These are phyloP conservation scores for Berghia stephanieae DNA, from an alignment of 1,140 invertebrate genomes.

Conservation along the genomic window DNA sequence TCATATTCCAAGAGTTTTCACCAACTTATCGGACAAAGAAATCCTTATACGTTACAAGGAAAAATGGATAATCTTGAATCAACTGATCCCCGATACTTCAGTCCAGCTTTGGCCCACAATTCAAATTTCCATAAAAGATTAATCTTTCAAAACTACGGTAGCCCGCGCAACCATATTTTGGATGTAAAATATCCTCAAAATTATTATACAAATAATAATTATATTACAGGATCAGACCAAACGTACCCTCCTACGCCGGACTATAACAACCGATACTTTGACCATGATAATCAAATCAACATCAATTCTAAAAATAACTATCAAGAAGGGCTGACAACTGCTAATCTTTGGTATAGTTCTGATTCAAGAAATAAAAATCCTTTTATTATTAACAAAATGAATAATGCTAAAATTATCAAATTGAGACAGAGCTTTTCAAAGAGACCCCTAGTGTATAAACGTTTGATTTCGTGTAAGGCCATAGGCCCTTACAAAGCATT, in stretches of 20 bases:
- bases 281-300: too few relatives aligned
- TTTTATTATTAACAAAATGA: background rate
- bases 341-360: background rate
- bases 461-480: slow-evolving; percentile 30
- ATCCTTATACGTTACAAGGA: background rate
- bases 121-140: too few relatives aligned
- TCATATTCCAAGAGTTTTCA: background rate
- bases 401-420: background rate
- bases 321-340: background rate
- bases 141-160: too few relatives aligned
- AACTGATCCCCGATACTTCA: too few relatives aligned
- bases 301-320: background rate
- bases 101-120: too few relatives aligned
- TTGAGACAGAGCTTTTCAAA: background rate
- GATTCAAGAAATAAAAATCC: background rate
- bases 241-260: too few relatives aligned
- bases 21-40: background rate
- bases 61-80: background rate
- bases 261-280: too few relatives aligned
- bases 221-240: too few relatives aligned
- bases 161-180: too few relatives aligned
- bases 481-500: slow-evolving; percentile 33
- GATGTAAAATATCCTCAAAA: too few relatives aligned
- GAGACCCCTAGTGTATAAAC: too few relatives aligned
- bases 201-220: too few relatives aligned